Evolutionary conservation across 2,888 invertebrate genomes (phyloP).

Genomic region (Hemistola chrysoprasaria): DNA sequence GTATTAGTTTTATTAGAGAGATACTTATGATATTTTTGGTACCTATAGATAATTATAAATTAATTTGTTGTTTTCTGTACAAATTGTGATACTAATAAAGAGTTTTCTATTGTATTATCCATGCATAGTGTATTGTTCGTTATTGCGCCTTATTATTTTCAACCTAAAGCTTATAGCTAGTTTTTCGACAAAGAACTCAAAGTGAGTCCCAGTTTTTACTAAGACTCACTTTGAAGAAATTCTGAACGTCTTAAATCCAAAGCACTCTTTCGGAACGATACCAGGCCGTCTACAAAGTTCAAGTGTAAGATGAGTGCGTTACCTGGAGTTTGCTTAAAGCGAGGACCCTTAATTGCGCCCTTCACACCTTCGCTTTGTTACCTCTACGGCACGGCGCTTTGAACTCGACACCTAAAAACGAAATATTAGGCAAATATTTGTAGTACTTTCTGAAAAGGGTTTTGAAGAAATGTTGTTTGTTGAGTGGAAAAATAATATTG

Average conservation of each 20-base stretch:
- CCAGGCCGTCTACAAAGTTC: conserved; percentile 17
- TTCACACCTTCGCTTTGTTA: conserved; percentile 42
- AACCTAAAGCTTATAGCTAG: too few species aligned
- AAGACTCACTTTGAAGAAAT: conserved; percentile 3
- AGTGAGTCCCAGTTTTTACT: too few species aligned
- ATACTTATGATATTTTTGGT: too few species aligned
- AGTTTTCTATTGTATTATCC: too few species aligned
- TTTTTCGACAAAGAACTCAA: too few species aligned
- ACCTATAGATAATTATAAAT: too few species aligned
- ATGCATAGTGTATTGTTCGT: too few species aligned
- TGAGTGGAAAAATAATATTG: too few species aligned
- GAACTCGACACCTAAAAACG: conserved; percentile 26
- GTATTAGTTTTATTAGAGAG: too few species aligned
- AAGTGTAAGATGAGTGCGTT: conserved; percentile 35
- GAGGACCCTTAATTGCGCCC: conserved; percentile 48
- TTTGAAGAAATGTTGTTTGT: background rate
- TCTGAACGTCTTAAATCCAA: conserved; percentile 10
- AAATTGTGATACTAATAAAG: too few species aligned
- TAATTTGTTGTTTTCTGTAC: too few species aligned
- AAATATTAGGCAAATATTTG: conserved; percentile 14
- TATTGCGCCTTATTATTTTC: too few species aligned
- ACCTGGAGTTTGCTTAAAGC: conserved; percentile 43
- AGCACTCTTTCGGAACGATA: conserved; percentile 5
- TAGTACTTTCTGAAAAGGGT: conserved; percentile 1
- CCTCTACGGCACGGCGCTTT: conserved; percentile 31